Percentiles rank a stretch among this genome's conserved stretches.
phyloP scores from a whole-genome alignment of 2,888 invertebrate species.

The Caenorhabditis zanzibari region DNA sequence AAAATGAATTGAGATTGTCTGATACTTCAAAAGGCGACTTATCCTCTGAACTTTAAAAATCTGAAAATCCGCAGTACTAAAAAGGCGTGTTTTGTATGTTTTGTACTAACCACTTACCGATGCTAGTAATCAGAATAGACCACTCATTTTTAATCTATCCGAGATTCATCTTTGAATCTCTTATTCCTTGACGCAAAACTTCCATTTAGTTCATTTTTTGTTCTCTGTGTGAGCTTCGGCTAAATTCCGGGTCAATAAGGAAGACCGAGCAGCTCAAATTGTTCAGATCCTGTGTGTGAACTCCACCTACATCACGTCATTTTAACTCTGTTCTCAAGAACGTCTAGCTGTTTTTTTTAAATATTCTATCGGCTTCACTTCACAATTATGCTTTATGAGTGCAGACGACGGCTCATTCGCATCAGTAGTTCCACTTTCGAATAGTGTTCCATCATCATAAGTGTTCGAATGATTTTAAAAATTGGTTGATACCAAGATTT shows the following conservation, averaged over 20 bases:
- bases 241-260: slow-evolving; percentile 17
- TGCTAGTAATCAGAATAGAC: slow-evolving; percentile 7
- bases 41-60: slow-evolving; percentile 6
- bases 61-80: slow-evolving; percentile 16
- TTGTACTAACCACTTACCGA: slow-evolving; percentile 5
- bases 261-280: slow-evolving; percentile 7
- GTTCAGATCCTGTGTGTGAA: slow-evolving; percentile 1
- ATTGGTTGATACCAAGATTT: neutral
- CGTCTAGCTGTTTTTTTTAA: slow-evolving; percentile 32
- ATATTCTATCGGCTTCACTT: slow-evolving; percentile 29
- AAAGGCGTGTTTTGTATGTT: slow-evolving; percentile 6
- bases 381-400: slow-evolving; percentile 28
- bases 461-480: neutral
- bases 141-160: slow-evolving; percentile 34
- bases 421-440: slow-evolving; percentile 17
- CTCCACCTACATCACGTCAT: slow-evolving; percentile 41
- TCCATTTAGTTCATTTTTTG: neutral
- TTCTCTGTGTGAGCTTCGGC: slow-evolving; percentile 4
- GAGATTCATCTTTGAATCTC: slow-evolving; percentile 35
- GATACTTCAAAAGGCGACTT: neutral
- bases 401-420: slow-evolving; percentile 51
- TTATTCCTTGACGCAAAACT: neutral
- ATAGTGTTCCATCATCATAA: slow-evolving; percentile 12
- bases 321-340: slow-evolving; percentile 19
- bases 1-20: slow-evolving; percentile 35